Evolutionary conservation across 2,797 vertebrate species (phyloP), one percentile per base, ranked within the genome.

Genomic region (Crocidura indochinensis): DNA sequence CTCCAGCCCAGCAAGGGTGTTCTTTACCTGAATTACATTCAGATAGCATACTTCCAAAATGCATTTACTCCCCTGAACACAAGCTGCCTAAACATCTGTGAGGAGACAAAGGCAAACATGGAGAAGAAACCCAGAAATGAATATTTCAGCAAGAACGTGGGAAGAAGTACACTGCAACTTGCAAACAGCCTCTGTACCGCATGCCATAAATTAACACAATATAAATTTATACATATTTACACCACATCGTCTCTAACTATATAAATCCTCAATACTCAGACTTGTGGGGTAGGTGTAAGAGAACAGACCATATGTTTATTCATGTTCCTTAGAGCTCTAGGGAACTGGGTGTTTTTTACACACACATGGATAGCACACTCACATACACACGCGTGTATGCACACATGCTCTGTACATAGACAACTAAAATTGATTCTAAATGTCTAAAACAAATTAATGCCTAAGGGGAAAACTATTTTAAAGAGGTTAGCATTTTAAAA

Each of bases 151-250:
- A 98, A 96, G 98, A 96, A 97, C 67, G 96, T 98, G 97, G 97
- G 97, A 98, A 98, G 97, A 95, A 97, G 97, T 97, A 96, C 96
- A 96, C 96, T 96, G 96, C 94, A 97, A 96, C 97, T 98, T 96
- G 97, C 92, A 96, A 98, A 97, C 97, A 97, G 96, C 98, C 98
- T 98, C 98, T 98, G 98, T 97, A 98, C 97, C 76, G 73, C 97
- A 97, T 98, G 97, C 97, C 98, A 98, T 98, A 98, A 98, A 98
- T 98, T 98, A 98, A 97, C 98, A 98, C 98, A 97, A 98, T 98
- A 97, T 98, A 98, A 98, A 98, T 98, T 97, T 98, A 97, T 98
- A 97, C 97, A 97, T 97, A 97, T 98, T 98, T 98, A 98, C 97
- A 98, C 97, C 97, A 98, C 97, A 97, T 96, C 97, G 97, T 97